These are phyloP conservation scores for Caerostris darwini DNA, from an alignment of 1,140 invertebrate species.

Conservation along the genomic window DNA sequence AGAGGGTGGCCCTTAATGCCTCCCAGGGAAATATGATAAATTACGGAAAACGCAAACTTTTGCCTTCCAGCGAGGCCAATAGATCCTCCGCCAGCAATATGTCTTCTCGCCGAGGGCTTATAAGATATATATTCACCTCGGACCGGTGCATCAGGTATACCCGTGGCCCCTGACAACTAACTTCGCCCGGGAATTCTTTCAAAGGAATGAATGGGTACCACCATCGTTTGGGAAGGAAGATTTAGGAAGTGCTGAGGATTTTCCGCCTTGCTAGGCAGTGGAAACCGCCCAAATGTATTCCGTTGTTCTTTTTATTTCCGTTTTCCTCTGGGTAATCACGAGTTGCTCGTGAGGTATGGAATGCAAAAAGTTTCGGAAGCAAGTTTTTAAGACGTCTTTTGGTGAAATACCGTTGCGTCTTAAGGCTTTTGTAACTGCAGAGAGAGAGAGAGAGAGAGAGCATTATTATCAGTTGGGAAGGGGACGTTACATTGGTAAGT, in stretches of 20 bases:
- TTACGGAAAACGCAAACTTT: constrained; percentile 77
- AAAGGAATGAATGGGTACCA: neutral
- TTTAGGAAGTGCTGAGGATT: constrained; percentile 24
- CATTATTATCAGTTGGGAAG: neutral
- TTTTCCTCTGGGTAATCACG: constrained; percentile 54
- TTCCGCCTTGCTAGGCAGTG: neutral
- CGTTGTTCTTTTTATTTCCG: constrained; percentile 36
- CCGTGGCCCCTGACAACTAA: constrained; percentile 19
- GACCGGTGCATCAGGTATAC: constrained; percentile 50
- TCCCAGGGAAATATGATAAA: constrained; percentile 76
- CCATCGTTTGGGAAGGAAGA: constrained; percentile 20
- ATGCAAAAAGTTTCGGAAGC: neutral
- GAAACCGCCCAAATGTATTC: constrained; percentile 10
- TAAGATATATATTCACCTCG: constrained; percentile 61
- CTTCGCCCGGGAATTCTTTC: constrained; percentile 4
- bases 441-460: no score
- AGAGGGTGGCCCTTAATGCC: constrained; percentile 38
- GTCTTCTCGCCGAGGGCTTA: constrained; percentile 55
- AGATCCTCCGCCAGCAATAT: constrained; percentile 60
- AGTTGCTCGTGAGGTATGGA: constrained; percentile 14
- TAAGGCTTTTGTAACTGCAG: neutral
- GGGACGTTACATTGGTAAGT: neutral
- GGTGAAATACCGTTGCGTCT: neutral
- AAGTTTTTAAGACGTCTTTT: neutral
- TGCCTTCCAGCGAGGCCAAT: constrained; percentile 62